Evolutionary conservation across 2,113 vertebrate species (phyloP).

Genomic region (Sinocyclocheilus anophthalmus): DNA sequence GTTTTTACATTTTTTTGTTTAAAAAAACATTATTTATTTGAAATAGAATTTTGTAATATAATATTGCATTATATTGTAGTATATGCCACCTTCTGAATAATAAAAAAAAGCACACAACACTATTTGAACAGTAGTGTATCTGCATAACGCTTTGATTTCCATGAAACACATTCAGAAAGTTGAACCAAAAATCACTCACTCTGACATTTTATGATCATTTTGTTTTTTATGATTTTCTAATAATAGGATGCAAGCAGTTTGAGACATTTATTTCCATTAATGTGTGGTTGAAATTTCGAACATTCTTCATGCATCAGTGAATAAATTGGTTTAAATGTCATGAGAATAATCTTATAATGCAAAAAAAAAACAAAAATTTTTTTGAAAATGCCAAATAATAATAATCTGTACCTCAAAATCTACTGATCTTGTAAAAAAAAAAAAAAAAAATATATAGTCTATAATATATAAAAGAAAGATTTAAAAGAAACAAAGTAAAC

Average conservation of each 20-base stretch:
- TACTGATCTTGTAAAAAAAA: no score
- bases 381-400: no score
- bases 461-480: background rate
- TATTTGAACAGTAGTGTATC: background rate
- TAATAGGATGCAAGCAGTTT: background rate
- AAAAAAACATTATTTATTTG: background rate
- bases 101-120: no score
- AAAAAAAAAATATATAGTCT: no score
- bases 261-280: background rate
- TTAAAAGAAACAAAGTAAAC: background rate
- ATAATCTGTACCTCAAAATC: no score
- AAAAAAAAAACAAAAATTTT: no score
- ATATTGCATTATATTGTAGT: no score
- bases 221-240: background rate
- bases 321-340: background rate
- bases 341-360: background rate
- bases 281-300: background rate
- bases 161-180: background rate
- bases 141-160: background rate
- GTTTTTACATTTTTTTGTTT: no score
- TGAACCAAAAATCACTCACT: background rate
- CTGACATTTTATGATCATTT: background rate
- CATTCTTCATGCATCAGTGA: background rate
- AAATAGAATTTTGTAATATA: background rate
- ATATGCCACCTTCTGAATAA: no score